These are phyloP conservation scores for Macropus fuliginosus DNA, from an alignment of 2,797 vertebrate genomes.

Conservation along the genomic window DNA sequence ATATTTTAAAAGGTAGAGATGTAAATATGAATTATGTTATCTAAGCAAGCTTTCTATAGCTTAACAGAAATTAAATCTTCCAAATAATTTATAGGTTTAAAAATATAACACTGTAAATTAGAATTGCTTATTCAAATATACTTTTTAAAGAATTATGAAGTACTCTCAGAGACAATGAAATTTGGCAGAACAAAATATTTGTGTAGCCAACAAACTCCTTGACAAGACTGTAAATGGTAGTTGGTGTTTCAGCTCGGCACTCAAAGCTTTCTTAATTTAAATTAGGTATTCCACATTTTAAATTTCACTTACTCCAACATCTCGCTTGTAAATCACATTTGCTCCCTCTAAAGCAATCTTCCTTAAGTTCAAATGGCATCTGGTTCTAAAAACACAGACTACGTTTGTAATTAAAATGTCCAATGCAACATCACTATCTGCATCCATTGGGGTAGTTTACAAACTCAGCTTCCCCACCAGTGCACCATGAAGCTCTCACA, in stretches of 20 bases:
- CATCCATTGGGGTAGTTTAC: slow-evolving; percentile 94
- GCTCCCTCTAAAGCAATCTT: slow-evolving; percentile 97
- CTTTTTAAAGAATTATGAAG: neutral
- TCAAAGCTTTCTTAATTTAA: neutral
- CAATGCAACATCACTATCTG: slow-evolving; percentile 95
- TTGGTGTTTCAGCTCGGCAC: neutral
- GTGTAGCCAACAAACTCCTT: neutral
- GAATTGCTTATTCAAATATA: neutral
- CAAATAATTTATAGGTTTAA: neutral
- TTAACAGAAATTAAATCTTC: slow-evolving; percentile 11
- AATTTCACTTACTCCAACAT: slow-evolving; percentile 92
- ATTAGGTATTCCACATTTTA: neutral
- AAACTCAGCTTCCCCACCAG: slow-evolving; percentile 81
- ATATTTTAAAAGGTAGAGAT: slow-evolving; percentile 15
- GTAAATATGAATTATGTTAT: slow-evolving; percentile 20
- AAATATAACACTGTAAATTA: neutral
- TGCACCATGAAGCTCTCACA: slow-evolving; percentile 87
- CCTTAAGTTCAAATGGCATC: slow-evolving; percentile 98
- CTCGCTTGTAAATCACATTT: slow-evolving; percentile 99
- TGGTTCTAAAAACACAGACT: slow-evolving; percentile 98
- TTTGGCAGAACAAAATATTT: slow-evolving; percentile 1
- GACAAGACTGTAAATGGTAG: neutral
- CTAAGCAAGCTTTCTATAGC: slow-evolving; percentile 26
- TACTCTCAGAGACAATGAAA: slow-evolving; percentile 1
- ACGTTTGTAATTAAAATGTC: slow-evolving; percentile 99